phyloP scores from a whole-genome alignment of 1,140 invertebrate species.

The Scaptomyza pallida region DNA sequence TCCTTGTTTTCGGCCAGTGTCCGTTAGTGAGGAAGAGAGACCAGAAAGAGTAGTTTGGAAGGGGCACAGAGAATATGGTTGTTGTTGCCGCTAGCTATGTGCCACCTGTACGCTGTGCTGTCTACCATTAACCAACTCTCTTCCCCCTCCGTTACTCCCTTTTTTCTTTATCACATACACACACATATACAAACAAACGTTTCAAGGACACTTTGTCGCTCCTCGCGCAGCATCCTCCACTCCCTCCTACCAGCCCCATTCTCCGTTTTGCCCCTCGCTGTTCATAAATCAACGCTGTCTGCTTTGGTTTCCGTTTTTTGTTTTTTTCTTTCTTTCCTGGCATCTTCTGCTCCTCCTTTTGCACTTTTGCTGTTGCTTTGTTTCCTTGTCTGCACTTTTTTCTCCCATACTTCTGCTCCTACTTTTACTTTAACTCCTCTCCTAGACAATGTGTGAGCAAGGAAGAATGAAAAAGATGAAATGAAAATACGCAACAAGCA shows the following conservation, averaged over 20 bases:
- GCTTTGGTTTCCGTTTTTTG: constrained; percentile 31
- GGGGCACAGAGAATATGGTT: constrained; percentile 7
- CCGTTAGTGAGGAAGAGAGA: neutral
- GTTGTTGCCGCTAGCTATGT: constrained; percentile 57
- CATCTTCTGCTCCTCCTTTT: constrained; percentile 9
- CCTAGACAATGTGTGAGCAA: constrained; percentile 26
- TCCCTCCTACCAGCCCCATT: neutral
- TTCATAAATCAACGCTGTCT: constrained; percentile 67
- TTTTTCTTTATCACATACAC: neutral
- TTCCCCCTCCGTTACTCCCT: neutral
- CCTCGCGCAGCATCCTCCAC: constrained; percentile 7
- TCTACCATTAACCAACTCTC: neutral
- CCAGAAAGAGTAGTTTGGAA: no score
- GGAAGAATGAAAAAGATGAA: constrained; percentile 3
- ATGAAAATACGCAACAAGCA: constrained; percentile 17
- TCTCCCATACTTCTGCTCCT: no score
- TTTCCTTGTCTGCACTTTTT: constrained; percentile 18
- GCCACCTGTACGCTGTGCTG: constrained; percentile 58
- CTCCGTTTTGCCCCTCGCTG: no score
- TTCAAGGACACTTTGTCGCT: constrained; percentile 65
- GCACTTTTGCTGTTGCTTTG: constrained; percentile 16
- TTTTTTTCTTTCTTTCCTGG: constrained; percentile 32
- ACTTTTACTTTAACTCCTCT: constrained; percentile 12
- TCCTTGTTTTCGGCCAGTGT: neutral
- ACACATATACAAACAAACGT: constrained; percentile 16